phyloP scores from a whole-genome alignment of 2,888 invertebrate species.

The Sympetrum striolatum region DNA sequence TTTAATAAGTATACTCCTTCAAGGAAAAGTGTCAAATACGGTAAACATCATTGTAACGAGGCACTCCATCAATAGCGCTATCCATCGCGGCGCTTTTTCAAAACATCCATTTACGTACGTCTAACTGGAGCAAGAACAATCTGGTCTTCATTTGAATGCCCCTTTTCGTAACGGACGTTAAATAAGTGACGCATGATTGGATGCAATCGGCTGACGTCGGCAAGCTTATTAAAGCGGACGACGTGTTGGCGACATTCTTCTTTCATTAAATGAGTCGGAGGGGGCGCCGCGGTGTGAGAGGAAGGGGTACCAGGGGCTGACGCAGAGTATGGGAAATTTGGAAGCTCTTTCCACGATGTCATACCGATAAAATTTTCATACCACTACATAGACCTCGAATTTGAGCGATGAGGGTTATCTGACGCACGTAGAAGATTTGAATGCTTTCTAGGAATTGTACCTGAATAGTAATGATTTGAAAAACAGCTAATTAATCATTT shows the following conservation, averaged over 20 bases:
- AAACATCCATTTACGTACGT: neutral
- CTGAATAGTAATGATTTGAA: no score
- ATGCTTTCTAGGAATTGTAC: no score
- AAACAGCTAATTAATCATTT: no score
- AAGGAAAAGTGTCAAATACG: no score
- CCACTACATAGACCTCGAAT: neutral
- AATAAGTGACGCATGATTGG: slow-evolving; percentile 43
- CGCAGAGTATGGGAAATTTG: neutral
- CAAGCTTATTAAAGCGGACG: slow-evolving; percentile 31
- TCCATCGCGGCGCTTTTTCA: neutral
- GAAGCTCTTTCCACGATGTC: neutral
- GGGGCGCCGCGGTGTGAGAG: neutral
- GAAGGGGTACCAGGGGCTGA: neutral
- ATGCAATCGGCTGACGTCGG: slow-evolving; percentile 42
- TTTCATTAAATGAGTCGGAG: slow-evolving; percentile 9
- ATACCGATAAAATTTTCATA: neutral
- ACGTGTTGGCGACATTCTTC: slow-evolving; percentile 44
- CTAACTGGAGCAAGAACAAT: slow-evolving; percentile 14
- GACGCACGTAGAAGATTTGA: neutral
- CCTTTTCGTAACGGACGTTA: slow-evolving; percentile 40
- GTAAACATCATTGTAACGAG: no score
- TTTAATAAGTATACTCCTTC: no score
- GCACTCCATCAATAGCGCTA: neutral
- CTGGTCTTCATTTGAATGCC: slow-evolving; percentile 36
- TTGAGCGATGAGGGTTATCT: neutral